Evolutionary conservation across 2,888 invertebrate genomes (phyloP), one percentile per base, ranked within the genome.

Genomic region (Thereva nobilitata): DNA sequence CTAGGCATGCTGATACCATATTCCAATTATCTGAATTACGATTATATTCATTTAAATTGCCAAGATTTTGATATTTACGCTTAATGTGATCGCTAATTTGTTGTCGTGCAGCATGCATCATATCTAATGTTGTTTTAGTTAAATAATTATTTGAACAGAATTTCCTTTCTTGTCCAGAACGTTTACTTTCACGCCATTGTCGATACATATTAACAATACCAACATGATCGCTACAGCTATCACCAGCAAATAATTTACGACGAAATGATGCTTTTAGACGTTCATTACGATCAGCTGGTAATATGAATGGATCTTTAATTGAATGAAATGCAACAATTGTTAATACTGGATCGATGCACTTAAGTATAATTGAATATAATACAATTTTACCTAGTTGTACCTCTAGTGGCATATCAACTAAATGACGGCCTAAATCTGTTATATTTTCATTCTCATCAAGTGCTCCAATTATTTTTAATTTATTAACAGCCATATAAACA

Each of bases 381-480:
- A 99, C 81, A 88, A 95, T 93, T 80, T 97, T 96, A 4, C 93
- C 96, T 53, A 95, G 82, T 72, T 92, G 89, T 0, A 97, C 97
- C 74, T 97, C 95, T 1, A 98, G 85, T 0, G 97, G 94, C 54
- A 98, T 82, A 77, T 96, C 94, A n/a, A 95, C 84, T 59, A 98
- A 82, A 76, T 96, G 92, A 69, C 88, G 88, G 0, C 97, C 97
- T 64, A 97, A 83, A 73, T 90, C 89, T 0, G 96, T 97, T 63
- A 97, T 83, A 73, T 91, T 90, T 79, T 97, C 96, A 83, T 89
- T 88, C 0, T 89, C 86, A 69, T 93, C 91, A 45, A 97, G 80
- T 0, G 96, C 93, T 71, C 93, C 93, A 59, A 97, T 88, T 3
- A 90, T 89, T 83, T 93, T 87, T 0, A 91, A 78, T 67, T 85